Base-by-base conservation (phyloP, 2,797 vertebrate genomes). In the Cichlasoma orientale region DNA sequence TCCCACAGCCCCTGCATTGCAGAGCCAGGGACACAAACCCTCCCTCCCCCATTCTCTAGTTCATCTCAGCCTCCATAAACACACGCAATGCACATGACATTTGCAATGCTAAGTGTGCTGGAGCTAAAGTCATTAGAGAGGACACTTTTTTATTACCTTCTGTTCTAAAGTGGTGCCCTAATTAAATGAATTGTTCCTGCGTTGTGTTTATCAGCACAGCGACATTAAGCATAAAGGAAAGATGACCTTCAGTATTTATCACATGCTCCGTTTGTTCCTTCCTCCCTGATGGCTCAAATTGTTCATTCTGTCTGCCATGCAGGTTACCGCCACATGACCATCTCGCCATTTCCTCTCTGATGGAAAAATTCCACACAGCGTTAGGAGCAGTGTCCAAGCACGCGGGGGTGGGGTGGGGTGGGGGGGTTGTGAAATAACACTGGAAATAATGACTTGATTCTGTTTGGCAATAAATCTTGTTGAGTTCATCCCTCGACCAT, bases 1-100 rank as follows among this genome's bases (percentile, higher is more conserved):
- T 92, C 90, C 80, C 91, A 88, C 90, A 93, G 90, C 94, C 92
- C 91, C 93, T 94, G 94, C 93, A 94, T 89, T 94, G 93, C 93
- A 94, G 92, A 93, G 92, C 91, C 82, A 81, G 82, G 88, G 84
- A 89, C 91, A 84, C 80, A 86, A 82, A 69, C 9, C 61, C 82
- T 82, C 87, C 86, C 90, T 88, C 85, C 87, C 89, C 84, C 87
- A 88, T 78, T 83, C 75, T 41, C 74, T 74, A 44, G 56, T 53
- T 86, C 59, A 77, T 82, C 82, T 85, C 82, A 88, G 79, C 80
- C 76, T 82, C 75, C 71, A 83, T 66, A 82, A 85, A 89, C 79
- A 87, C 61, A 77, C 19, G 61, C 21, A 75, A 75, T 16, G 41
- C 61, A 70, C 74, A 63, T 10, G 18, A 16, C 75, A 54, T 4